These are phyloP conservation scores for Hipposideros larvatus DNA, from an alignment of 2,797 vertebrate genomes.

Conservation along the genomic window DNA sequence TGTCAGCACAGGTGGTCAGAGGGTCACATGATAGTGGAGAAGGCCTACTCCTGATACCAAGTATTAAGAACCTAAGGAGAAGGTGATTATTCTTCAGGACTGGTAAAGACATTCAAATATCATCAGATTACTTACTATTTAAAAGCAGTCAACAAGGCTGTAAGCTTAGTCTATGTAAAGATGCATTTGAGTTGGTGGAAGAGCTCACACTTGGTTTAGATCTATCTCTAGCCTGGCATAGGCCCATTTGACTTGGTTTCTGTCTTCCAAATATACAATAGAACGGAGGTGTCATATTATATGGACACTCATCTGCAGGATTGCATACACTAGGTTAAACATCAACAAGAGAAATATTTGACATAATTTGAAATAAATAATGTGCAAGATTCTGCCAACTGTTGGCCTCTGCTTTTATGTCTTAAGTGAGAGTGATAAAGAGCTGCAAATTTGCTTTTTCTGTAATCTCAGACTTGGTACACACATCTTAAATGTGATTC, in stretches of 20 bases:
- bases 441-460: neutral
- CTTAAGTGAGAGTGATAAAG: neutral
- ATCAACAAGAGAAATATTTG: neutral
- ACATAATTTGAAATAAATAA: neutral
- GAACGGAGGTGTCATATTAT: neutral
- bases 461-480: neutral
- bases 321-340: neutral
- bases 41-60: neutral
- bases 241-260: neutral
- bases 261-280: neutral
- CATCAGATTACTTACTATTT: neutral
- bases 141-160: neutral
- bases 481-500: neutral
- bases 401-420: neutral
- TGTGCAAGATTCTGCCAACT: neutral
- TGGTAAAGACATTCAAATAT: neutral
- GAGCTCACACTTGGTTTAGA: neutral
- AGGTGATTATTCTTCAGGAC: neutral
- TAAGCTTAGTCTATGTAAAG: neutral
- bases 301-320: neutral
- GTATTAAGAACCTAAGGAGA: neutral
- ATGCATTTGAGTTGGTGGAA: neutral
- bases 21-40: neutral
- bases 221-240: neutral
- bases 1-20: neutral